Conservation (phyloP, 2,113 vertebrate species). For the Egretta garzetta region DNA sequence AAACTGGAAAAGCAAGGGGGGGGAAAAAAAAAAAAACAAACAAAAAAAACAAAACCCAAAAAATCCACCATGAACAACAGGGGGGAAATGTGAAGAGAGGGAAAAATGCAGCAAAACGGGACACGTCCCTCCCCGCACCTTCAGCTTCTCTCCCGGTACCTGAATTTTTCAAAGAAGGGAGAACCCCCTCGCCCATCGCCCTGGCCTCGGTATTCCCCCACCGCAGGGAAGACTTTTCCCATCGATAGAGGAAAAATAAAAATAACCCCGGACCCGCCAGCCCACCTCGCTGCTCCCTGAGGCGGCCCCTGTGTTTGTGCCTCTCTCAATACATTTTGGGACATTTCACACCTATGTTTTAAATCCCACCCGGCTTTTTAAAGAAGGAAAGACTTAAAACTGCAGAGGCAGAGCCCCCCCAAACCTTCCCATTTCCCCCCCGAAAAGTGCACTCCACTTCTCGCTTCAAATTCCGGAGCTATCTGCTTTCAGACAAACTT, state of each 20-base stretch:
- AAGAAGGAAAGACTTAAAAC: not conserved
- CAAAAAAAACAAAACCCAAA: not conserved
- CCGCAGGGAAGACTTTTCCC: not conserved
- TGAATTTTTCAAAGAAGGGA: not conserved
- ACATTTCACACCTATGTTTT: not conserved
- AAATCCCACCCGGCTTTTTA: accelerated
- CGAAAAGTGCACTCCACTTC: accelerated
- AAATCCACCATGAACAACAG: not conserved
- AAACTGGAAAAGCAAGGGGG: slow-evolving; percentile 77
- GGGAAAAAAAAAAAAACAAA: too few species aligned
- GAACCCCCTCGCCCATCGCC: not conserved
- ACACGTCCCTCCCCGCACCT: accelerated
- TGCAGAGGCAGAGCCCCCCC: accelerated
- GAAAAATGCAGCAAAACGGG: not conserved
- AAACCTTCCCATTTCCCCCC: not conserved
- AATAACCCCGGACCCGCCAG: accelerated
- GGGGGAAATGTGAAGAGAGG: accelerated
- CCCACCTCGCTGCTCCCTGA: not conserved
- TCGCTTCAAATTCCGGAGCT: accelerated
- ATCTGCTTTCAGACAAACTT: not conserved
- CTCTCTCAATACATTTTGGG: not conserved
- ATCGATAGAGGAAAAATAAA: not conserved
- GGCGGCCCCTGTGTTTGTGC: accelerated
- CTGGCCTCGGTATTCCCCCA: accelerated
- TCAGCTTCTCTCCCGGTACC: not conserved